phyloP scores from a whole-genome alignment of 2,113 vertebrate genomes.

The Empidonax alnorum region DNA sequence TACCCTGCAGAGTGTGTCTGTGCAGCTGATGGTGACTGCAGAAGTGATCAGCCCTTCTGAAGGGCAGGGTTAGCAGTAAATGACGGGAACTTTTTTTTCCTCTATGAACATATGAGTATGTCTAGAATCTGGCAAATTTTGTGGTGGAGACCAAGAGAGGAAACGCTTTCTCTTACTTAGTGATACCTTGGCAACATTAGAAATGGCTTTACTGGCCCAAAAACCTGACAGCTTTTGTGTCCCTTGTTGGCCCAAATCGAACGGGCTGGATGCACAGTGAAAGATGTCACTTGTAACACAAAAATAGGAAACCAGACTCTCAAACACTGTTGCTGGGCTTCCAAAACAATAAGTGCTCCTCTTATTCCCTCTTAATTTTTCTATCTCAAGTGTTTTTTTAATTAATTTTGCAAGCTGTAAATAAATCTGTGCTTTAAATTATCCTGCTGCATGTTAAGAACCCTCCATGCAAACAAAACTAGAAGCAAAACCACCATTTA shows the following conservation, averaged over 20 bases:
- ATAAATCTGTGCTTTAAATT: neutral
- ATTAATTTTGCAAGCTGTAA: neutral
- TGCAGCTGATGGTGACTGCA: neutral
- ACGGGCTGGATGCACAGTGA: neutral
- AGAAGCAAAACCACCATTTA: neutral
- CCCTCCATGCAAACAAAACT: neutral
- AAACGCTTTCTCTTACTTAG: neutral
- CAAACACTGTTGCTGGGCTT: neutral
- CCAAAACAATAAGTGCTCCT: neutral
- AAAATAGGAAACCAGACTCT: neutral
- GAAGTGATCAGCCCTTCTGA: neutral
- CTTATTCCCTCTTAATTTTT: neutral
- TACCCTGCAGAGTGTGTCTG: neutral
- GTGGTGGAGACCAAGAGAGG: neutral
- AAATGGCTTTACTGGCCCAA: neutral
- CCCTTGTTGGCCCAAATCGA: neutral
- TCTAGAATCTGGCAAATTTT: neutral
- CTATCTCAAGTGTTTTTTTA: neutral
- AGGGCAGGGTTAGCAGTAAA: neutral
- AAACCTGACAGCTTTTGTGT: neutral
- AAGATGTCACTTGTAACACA: neutral
- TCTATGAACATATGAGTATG: neutral
- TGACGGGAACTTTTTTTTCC: accelerated
- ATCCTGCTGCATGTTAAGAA: neutral
- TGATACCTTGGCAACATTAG: no score